phyloP scores from a whole-genome alignment of 2,113 vertebrate species.

The Cettia cetti region DNA sequence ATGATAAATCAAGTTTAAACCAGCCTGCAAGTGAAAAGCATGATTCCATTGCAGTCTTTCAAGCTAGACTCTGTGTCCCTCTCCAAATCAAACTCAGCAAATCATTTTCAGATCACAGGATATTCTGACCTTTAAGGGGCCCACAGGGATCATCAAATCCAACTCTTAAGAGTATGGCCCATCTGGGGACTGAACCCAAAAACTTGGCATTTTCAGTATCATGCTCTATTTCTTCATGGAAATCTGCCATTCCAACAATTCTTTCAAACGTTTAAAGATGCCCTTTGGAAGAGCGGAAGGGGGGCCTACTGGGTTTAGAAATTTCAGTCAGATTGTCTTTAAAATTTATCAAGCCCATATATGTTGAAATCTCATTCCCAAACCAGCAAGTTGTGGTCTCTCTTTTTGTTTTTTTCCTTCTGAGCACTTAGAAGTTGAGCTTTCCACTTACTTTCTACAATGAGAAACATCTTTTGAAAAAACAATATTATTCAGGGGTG shows the following conservation, averaged over 20 bases:
- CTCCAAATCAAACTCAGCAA: not conserved
- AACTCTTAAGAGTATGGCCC: not conserved
- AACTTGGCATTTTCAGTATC: not conserved
- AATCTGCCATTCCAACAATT: not conserved
- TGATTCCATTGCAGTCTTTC: not conserved
- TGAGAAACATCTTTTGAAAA: not conserved
- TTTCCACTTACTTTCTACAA: not conserved
- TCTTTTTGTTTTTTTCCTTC: not conserved
- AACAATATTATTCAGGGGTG: not conserved
- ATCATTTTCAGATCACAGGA: not conserved
- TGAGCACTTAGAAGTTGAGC: not conserved
- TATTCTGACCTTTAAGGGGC: not conserved
- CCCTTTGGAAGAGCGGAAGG: not conserved
- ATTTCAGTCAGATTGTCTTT: not conserved
- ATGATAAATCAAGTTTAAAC: not conserved
- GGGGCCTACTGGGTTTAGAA: not conserved
- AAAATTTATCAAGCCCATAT: not conserved
- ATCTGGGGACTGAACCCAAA: not conserved
- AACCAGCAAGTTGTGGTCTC: not conserved
- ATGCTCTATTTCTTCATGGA: not conserved
- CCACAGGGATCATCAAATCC: not conserved
- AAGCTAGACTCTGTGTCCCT: not conserved
- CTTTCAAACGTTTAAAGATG: not conserved
- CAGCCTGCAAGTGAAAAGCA: not conserved
- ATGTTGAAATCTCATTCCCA: not conserved